Percentiles rank a stretch among this genome's conserved stretches.
These are phyloP conservation scores for Morinoia aosen DNA, from an alignment of 2,888 invertebrate species.

Conservation along the genomic window DNA sequence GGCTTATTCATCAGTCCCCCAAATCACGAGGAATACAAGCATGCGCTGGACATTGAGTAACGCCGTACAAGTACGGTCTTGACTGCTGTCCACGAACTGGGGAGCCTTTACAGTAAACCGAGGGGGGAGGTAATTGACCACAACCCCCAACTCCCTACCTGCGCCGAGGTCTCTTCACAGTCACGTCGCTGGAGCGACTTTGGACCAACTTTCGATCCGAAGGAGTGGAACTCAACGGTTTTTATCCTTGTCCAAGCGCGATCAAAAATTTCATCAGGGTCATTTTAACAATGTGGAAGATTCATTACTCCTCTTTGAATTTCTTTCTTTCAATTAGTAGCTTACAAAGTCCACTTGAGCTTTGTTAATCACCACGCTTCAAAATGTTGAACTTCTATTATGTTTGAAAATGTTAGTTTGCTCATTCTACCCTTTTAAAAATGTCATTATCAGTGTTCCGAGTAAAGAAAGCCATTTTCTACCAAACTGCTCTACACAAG, in stretches of 20 bases:
- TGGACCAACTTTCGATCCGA: not conserved
- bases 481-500: too few species aligned
- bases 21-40: slow-evolving; percentile 10
- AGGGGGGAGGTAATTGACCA: not conserved
- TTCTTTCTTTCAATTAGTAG: not conserved
- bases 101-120: slow-evolving; percentile 3
- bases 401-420: too few species aligned
- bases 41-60: slow-evolving; percentile 12
- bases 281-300: not conserved
- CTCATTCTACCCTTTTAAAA: too few species aligned
- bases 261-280: not conserved
- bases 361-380: not conserved
- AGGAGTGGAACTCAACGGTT: not conserved
- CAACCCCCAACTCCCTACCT: not conserved
- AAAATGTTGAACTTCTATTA: too few species aligned
- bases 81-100: not conserved
- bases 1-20: slow-evolving; percentile 17
- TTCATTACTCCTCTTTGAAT: not conserved
- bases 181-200: not conserved
- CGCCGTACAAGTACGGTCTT: slow-evolving; percentile 12
- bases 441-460: too few species aligned
- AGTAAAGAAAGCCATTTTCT: too few species aligned
- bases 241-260: not conserved
- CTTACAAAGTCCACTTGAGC: not conserved
- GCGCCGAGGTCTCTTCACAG: not conserved